Conservation (phyloP, 92 coral and sea anemone genomes). For the Scolanthus callimorphus region DNA sequence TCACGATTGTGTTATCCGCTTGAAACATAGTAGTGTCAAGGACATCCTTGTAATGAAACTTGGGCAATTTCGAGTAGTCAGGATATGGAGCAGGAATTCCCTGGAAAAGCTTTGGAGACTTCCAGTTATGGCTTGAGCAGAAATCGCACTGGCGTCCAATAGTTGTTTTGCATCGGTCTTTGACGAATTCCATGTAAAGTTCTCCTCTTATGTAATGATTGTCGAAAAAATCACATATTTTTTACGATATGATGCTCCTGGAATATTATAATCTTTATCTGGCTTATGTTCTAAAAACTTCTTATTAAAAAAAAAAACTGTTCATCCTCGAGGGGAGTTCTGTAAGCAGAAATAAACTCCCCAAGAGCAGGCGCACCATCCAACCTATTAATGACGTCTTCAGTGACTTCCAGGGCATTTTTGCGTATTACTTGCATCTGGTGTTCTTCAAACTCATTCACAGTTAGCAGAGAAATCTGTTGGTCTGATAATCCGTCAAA, state of each 20-base stretch:
- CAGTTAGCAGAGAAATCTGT: conserved; percentile 22
- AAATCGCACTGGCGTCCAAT: conserved; percentile 28
- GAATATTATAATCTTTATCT: conserved; percentile 1
- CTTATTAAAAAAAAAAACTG: conserved; percentile 14
- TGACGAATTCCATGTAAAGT: conserved; percentile 50
- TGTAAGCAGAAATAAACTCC: conserved; percentile 23
- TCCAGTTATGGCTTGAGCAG: conserved; percentile 20
- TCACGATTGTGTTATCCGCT: no score
- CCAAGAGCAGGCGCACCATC: conserved; percentile 49
- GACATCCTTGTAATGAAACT: conserved; percentile 37
- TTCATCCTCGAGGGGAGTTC: conserved; percentile 25
- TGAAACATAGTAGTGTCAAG: no score
- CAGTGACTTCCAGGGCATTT: conserved; percentile 27
- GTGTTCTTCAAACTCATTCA: conserved; percentile 51
- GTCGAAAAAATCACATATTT: conserved; percentile 36
- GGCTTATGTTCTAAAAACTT: conserved; percentile 1
- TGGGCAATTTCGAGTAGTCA: conserved; percentile 43
- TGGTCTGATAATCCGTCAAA: conserved; percentile 46
- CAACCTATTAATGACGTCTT: conserved; percentile 15
- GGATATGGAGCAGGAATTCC: conserved; percentile 53
- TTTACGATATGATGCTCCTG: conserved; percentile 36
- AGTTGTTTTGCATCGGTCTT: conserved; percentile 15
- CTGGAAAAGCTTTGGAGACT: conserved; percentile 17
- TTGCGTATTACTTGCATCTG: conserved; percentile 25
- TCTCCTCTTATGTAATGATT: conserved; percentile 41